A percentile compares a stretch with the other conserved stretches of the same genome.
phyloP scores from a whole-genome alignment of 2,888 invertebrate species.

The Tribolium freemani region DNA sequence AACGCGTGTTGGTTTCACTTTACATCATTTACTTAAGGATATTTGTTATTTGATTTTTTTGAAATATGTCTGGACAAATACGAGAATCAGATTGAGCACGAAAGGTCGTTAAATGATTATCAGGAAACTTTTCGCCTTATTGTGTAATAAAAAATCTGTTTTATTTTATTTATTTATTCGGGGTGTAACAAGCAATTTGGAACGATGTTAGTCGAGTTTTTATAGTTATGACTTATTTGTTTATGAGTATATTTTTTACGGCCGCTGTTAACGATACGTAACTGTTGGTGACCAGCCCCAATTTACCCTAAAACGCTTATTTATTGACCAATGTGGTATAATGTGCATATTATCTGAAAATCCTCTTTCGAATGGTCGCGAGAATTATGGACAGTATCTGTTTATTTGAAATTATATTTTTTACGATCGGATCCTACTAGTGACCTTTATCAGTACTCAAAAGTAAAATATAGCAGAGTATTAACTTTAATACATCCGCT shows the following conservation, averaged over 20 bases:
- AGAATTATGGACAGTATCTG: slow-evolving; percentile 18
- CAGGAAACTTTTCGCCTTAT: slow-evolving; percentile 1
- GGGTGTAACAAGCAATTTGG: slow-evolving; percentile 35
- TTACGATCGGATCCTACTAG: slow-evolving; percentile 28
- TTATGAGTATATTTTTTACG: slow-evolving; percentile 47
- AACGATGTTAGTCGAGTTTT: slow-evolving; percentile 33
- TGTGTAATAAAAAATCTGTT: slow-evolving; percentile 3
- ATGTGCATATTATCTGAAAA: slow-evolving; percentile 44
- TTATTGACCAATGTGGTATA: slow-evolving; percentile 45
- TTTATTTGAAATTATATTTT: slow-evolving; percentile 11
- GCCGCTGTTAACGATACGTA: slow-evolving; percentile 41
- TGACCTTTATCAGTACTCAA: slow-evolving; percentile 54
- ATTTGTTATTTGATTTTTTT: neutral
- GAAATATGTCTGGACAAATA: neutral
- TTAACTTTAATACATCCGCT: slow-evolving; percentile 62
- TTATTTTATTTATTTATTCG: slow-evolving; percentile 35
- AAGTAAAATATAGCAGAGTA: slow-evolving; percentile 55
- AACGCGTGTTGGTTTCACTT: neutral
- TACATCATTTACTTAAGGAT: neutral
- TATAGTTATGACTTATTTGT: slow-evolving; percentile 48
- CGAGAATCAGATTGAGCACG: slow-evolving; percentile 1
- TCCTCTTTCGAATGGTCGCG: slow-evolving; percentile 38
- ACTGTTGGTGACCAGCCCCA: slow-evolving; percentile 42
- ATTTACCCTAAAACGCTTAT: slow-evolving; percentile 46
- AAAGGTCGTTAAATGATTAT: slow-evolving; percentile 6